phyloP scores from a whole-genome alignment of 1,140 invertebrate species.

The Dreissena rostriformis region DNA sequence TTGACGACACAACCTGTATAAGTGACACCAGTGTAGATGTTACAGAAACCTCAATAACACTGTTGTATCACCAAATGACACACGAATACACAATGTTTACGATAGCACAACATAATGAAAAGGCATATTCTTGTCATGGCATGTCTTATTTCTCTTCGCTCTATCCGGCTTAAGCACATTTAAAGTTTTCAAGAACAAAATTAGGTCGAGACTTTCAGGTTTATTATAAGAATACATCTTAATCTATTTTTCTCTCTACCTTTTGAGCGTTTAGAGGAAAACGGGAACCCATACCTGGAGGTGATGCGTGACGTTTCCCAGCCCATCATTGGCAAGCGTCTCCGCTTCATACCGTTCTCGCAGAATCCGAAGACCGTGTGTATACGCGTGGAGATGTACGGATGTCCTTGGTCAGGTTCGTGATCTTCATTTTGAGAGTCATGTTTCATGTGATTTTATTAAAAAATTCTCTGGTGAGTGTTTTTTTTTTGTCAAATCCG shows the following conservation, averaged over 20 bases:
- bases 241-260: neutral
- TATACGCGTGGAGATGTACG: slow-evolving; percentile 79
- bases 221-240: no score
- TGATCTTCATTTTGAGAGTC: neutral
- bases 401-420: slow-evolving; percentile 77
- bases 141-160: neutral
- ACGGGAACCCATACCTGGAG: slow-evolving; percentile 75
- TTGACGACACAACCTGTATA: neutral
- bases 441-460: neutral
- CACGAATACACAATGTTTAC: neutral
- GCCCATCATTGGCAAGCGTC: slow-evolving; percentile 78
- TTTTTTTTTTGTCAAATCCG: no score
- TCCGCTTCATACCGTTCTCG: slow-evolving; percentile 78
- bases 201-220: no score
- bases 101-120: neutral
- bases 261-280: slow-evolving; percentile 76
- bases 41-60: neutral
- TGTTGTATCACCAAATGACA: neutral
- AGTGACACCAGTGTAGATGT: no score
- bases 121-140: neutral
- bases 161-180: neutral
- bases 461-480: no score
- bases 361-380: slow-evolving; percentile 73
- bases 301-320: slow-evolving; percentile 76
- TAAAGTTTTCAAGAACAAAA: neutral